These are phyloP conservation scores for Adelges cooleyi DNA, from an alignment of 1,140 invertebrate genomes.

Conservation along the genomic window DNA sequence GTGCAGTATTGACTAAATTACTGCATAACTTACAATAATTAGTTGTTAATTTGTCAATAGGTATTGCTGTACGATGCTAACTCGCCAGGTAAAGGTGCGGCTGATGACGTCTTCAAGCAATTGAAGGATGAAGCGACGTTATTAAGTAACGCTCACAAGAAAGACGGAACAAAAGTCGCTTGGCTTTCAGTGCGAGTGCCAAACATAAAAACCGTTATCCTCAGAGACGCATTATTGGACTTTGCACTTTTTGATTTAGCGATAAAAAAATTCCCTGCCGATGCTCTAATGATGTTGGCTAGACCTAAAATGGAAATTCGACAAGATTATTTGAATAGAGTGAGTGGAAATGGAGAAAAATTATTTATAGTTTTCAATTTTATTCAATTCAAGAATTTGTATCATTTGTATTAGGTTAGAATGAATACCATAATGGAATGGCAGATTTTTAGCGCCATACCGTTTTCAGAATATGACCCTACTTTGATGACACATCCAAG, in stretches of 20 bases:
- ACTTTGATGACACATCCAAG: constrained; percentile 46
- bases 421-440: constrained; percentile 73
- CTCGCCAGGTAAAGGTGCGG: constrained; percentile 49
- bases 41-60: constrained; percentile 36
- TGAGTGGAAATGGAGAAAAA: constrained; percentile 35
- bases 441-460: constrained; percentile 70
- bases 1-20: constrained; percentile 33
- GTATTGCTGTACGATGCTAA: constrained; percentile 48
- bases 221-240: constrained; percentile 43
- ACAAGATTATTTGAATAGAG: constrained; percentile 70
- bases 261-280: constrained; percentile 53
- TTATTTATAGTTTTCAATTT: neutral
- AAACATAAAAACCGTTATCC: constrained; percentile 33
- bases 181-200: constrained; percentile 58
- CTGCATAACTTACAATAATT: neutral
- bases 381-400: neutral
- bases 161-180: constrained; percentile 53
- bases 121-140: constrained; percentile 51
- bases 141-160: constrained; percentile 55
- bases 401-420: constrained; percentile 46
- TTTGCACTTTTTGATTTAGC: constrained; percentile 60
- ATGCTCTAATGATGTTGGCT: constrained; percentile 55
- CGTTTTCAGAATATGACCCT: constrained; percentile 66
- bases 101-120: constrained; percentile 49
- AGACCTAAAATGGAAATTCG: constrained; percentile 55